Evolutionary conservation across 2,888 invertebrate species (phyloP).

Genomic region (Coenonympha glycerion): DNA sequence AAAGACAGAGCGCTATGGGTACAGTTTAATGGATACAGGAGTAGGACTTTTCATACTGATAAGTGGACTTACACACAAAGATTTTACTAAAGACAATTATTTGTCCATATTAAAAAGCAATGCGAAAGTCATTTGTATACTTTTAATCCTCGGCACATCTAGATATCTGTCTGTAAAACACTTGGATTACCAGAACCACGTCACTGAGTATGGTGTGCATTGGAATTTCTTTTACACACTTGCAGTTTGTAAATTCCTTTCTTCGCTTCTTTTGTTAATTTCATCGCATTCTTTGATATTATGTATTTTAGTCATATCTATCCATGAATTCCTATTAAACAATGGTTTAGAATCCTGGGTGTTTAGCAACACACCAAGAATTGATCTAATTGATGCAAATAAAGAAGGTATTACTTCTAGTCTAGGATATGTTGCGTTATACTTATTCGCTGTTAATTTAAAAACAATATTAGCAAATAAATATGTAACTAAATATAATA

Average conservation of each 20-base stretch:
- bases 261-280: slow-evolving; percentile 76
- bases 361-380: slow-evolving; percentile 74
- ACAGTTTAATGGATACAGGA: slow-evolving; percentile 95
- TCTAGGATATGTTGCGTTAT: slow-evolving; percentile 89
- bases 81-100: slow-evolving; percentile 40
- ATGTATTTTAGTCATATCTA: slow-evolving; percentile 71
- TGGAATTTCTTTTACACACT: slow-evolving; percentile 99
- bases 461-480: slow-evolving; percentile 71
- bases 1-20: slow-evolving; percentile 91
- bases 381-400: slow-evolving; percentile 85
- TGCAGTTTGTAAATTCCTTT: slow-evolving; percentile 85
- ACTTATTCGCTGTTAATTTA: slow-evolving; percentile 82
- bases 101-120: slow-evolving; percentile 53
- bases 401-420: slow-evolving; percentile 92
- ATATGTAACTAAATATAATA: slow-evolving; percentile 35
- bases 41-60: slow-evolving; percentile 91
- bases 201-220: slow-evolving; percentile 96
- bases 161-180: slow-evolving; percentile 78
- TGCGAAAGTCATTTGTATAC: slow-evolving; percentile 46
- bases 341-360: slow-evolving; percentile 82
- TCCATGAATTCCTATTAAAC: slow-evolving; percentile 81
- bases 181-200: slow-evolving; percentile 89
- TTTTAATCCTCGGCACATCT: slow-evolving; percentile 77
- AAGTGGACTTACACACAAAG: slow-evolving; percentile 83
- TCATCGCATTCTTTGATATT: slow-evolving; percentile 71